Percentiles rank a stretch among this genome's conserved stretches.
phyloP scores from a whole-genome alignment of 2,113 vertebrate genomes.

The Ondatra zibethicus region DNA sequence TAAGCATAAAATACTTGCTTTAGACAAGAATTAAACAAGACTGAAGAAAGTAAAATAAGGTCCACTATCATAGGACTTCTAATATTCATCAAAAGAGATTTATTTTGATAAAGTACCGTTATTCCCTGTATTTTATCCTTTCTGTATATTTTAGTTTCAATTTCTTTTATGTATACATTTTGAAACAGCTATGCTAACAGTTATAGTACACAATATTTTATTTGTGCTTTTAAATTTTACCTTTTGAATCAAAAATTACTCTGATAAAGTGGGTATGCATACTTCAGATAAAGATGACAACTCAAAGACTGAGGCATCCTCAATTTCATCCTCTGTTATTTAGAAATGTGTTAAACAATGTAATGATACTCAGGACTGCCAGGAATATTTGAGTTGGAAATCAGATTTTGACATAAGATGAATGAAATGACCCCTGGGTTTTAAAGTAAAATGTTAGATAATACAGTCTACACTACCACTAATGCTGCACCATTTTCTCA shows the following conservation, averaged over 20 bases:
- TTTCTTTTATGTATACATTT: background rate
- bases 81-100: background rate
- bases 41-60: background rate
- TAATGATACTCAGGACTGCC: background rate
- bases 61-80: background rate
- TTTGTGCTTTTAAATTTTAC: background rate
- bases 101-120: background rate
- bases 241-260: background rate
- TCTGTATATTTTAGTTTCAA: conserved; percentile 1
- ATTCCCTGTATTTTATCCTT: rapidly evolving
- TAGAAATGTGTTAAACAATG: background rate
- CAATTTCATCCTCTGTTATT: background rate
- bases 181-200: background rate
- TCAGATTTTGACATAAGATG: background rate
- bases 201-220: background rate
- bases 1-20: background rate
- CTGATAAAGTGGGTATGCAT: background rate
- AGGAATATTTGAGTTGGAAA: background rate
- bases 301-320: background rate
- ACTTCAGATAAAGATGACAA: background rate
- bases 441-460: conserved; percentile 34
- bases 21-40: background rate
- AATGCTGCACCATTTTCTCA: background rate
- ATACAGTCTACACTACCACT: background rate
- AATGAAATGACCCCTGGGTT: background rate